Evolutionary conservation across 2,113 vertebrate genomes (phyloP), one percentile per base, ranked within the genome.

Genomic region (Otis tarda): DNA sequence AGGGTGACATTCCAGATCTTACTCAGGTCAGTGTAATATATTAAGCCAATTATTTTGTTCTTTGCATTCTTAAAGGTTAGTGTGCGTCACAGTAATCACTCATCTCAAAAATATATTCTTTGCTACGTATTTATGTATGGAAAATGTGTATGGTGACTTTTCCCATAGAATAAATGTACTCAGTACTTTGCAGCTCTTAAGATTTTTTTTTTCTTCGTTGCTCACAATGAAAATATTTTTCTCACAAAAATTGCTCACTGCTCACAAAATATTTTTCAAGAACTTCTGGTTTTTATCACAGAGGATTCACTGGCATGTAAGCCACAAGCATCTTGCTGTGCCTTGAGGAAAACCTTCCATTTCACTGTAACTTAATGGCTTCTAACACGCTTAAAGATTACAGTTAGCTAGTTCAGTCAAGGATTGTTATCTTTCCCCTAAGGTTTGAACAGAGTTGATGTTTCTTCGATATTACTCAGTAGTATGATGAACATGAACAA

Each of bases 1-100:
- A 98, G 98, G 98, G 98, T 97, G 98, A 98, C 98, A 99, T 99
- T 98, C 99, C 99, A 95, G 98, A 99, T 98, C 98, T 99, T 97
- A 98, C 98, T 98, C 98, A 99, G 99, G 99, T 99, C 98, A 99
- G 99, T 99, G 97, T 97, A 96, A 96, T 97, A 97, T 96, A 98
- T 98, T 98, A 98, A 94, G 17, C 24, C 6, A 85, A 4, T 82
- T 90, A 28, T 83, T 96, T 83, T 90, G 21, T 87, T 77, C 70
- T 88, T 92, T 96, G 31, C 41, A 4, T 77, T 83, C 91, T 59
- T 85, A 67, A 37, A 77, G 47, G 37, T 80, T 86, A 37, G 4
- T 68, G 65, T 95, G 37, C 76, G 76, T 65, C 56, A 50, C 59
- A 83, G 55, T 61, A 52, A 69, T 49, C 3, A 65, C 68, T 80